Evolutionary conservation across 2,797 vertebrate genomes (phyloP).

Genomic region (Anguilla megastoma): DNA sequence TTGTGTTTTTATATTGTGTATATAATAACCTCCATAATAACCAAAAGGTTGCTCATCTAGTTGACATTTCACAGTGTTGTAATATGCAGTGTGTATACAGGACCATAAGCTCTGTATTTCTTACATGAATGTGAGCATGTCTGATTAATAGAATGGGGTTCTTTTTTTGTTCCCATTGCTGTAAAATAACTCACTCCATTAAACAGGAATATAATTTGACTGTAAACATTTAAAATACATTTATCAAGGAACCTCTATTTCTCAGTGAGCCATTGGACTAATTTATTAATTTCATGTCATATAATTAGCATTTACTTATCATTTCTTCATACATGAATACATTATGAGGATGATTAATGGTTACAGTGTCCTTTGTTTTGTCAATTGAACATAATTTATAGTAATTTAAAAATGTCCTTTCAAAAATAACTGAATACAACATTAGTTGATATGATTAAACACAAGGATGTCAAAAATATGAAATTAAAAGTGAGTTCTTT

Average conservation of each 20-base stretch:
- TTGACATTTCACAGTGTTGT: not conserved
- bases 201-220: not conserved
- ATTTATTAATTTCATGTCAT: not conserved
- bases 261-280: not conserved
- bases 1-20: not conserved
- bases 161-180: not conserved
- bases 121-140: not conserved
- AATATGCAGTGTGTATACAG: not conserved
- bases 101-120: not conserved
- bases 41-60: not conserved
- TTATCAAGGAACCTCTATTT: not conserved
- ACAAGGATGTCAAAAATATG: not conserved
- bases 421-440: not conserved
- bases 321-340: not conserved
- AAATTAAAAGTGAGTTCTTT: not conserved
- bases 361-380: not conserved
- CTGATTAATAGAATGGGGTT: not conserved
- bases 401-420: conserved; percentile 12
- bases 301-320: not conserved
- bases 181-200: not conserved
- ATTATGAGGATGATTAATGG: not conserved
- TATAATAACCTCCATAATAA: not conserved
- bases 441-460: conserved; percentile 7
- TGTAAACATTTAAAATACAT: not conserved
- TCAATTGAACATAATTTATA: conserved; percentile 18